Base-by-base conservation (phyloP, 2,113 vertebrate species). In the Condylura cristata region DNA sequence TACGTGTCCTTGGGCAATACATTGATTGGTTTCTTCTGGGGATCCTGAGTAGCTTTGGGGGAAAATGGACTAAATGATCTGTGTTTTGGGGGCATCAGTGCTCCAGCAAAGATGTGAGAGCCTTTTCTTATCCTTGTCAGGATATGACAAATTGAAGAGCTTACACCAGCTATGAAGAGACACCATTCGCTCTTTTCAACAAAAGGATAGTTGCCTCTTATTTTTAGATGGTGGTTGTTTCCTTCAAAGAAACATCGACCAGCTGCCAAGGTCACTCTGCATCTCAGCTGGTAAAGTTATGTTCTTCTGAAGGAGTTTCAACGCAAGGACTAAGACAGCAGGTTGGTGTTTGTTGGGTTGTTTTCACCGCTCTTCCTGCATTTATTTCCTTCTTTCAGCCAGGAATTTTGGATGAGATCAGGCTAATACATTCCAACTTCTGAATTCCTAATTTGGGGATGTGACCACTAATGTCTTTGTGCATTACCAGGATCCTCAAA, bases 1-100 rank as follows among this genome's bases (percentile, higher is more conserved):
- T 66, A 34, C 72, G 28, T 91, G 58, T 93, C 93, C 82, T 68
- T 93, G 34, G 37, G 30, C 28, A 94, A 34, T 37, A 17, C 53
- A 93, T 48, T 30, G 75, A 80, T 14, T 8, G 20, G 66, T 60
- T 63, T 58, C 89, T 44, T 95, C 61, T 91, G 91, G 74, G 78
- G 0, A 16, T 71, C 85, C 71, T 53, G 46, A 93, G 63, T 75
- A 61, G 51, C 53, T 61, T 44, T 32, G 65, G 22, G 90, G 0
- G 0, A 60, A 90, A 95, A 97, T 96, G 76, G 94, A 91, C 93
- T 92, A 80, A 79, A 79, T 80, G 84, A 91, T 92, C 91, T 1
- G 1, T 3, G 92, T 60, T 63, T 61, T 75, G 81, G 39, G 61
- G 86, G 72, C 71, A 37, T 74, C 46, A 51, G n/a, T 61, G 10